Percentiles rank a stretch among this genome's conserved stretches.
Conservation (phyloP, 1,140 invertebrate species). For the Caenorhabditis tropicalis region DNA sequence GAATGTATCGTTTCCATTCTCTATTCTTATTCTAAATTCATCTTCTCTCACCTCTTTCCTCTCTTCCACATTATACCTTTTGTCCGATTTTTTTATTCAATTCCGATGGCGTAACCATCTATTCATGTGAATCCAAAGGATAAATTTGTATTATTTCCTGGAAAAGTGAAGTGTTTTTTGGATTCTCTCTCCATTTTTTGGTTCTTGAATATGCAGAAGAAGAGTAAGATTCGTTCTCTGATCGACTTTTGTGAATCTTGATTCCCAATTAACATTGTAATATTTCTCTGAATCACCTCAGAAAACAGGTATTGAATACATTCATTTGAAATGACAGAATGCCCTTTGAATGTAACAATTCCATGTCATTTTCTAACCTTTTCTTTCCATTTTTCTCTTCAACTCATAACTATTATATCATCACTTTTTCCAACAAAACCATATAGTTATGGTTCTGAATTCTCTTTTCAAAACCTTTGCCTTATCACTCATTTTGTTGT, state of each 20-base stretch:
- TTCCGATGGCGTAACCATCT: too few species aligned
- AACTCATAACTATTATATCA: neutral
- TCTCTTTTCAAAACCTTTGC: neutral
- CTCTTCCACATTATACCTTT: neutral
- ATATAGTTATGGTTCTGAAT: neutral
- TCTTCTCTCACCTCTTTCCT: neutral
- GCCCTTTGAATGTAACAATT: neutral
- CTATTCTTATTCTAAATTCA: slow-evolving; percentile 22
- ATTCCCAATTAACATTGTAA: neutral
- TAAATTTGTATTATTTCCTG: too few species aligned
- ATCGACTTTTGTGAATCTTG: neutral
- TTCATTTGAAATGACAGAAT: too few species aligned
- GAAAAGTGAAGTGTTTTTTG: too few species aligned
- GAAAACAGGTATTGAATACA: neutral
- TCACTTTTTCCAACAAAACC: neutral
- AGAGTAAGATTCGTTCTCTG: neutral
- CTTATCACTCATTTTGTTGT: slow-evolving; percentile 19
- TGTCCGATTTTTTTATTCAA: neutral
- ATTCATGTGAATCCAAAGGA: too few species aligned
- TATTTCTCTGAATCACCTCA: neutral
- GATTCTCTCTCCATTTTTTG: too few species aligned
- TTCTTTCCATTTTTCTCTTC: neutral
- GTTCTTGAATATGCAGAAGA: too few species aligned
- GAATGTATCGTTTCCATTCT: slow-evolving; percentile 5
- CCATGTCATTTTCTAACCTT: neutral